A percentile compares a stretch with the other conserved stretches of the same genome.
phyloP scores from a whole-genome alignment of 1,140 invertebrate species.

The Atopsyche davidsoni region DNA sequence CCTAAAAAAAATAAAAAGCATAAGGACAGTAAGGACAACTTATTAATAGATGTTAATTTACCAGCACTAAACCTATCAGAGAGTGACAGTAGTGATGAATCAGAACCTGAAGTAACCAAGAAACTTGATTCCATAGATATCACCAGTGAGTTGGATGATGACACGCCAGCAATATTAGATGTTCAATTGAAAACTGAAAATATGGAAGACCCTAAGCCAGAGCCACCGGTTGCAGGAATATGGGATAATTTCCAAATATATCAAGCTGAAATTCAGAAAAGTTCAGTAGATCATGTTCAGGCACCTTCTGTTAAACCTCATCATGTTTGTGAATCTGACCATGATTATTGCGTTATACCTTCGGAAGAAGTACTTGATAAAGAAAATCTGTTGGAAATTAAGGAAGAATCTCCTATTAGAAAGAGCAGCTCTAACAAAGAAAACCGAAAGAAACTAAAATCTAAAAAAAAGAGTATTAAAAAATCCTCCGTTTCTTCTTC shows the following conservation, averaged over 20 bases:
- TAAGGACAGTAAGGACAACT: slow-evolving; percentile 58
- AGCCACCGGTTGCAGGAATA: slow-evolving; percentile 55
- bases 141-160: neutral
- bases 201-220: slow-evolving; percentile 33
- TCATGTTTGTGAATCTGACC: slow-evolving; percentile 57
- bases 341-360: slow-evolving; percentile 58
- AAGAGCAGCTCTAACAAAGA: slow-evolving; percentile 37
- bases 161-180: neutral
- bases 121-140: slow-evolving; percentile 16
- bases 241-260: slow-evolving; percentile 77
- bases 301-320: slow-evolving; percentile 43
- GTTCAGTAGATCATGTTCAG: slow-evolving; percentile 41
- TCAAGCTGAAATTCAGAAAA: slow-evolving; percentile 50
- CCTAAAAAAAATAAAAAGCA: slow-evolving; percentile 53
- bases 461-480: slow-evolving; percentile 39
- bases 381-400: neutral
- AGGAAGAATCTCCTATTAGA: slow-evolving; percentile 11
- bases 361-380: slow-evolving; percentile 31
- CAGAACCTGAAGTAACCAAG: slow-evolving; percentile 51
- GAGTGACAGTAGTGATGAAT: slow-evolving; percentile 70
- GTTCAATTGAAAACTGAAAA: slow-evolving; percentile 15
- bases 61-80: slow-evolving; percentile 77
- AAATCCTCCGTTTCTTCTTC: slow-evolving; percentile 47
- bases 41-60: slow-evolving; percentile 55
- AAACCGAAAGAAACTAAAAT: slow-evolving; percentile 43